phyloP scores from a whole-genome alignment of 2,113 vertebrate genomes.

The Labeo rohita region DNA sequence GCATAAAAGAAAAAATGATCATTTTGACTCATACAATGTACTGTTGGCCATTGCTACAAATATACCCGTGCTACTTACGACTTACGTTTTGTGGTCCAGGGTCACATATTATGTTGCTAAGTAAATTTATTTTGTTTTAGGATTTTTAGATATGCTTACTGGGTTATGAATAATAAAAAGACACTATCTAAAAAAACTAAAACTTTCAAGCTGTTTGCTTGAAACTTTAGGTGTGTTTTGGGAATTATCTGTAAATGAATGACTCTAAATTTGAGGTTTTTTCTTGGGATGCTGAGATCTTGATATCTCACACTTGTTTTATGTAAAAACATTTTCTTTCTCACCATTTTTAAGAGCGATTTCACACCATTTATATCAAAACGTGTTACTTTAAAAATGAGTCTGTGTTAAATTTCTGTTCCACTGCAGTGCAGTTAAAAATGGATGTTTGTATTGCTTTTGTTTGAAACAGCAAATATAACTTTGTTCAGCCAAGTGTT shows the following conservation, averaged over 20 bases:
- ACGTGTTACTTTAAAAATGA: background rate
- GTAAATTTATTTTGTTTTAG: background rate
- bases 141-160: background rate
- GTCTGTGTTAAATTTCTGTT: background rate
- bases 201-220: background rate
- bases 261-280: background rate
- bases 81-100: too few relatives aligned
- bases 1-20: too few relatives aligned
- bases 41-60: too few relatives aligned
- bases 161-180: background rate
- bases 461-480: background rate
- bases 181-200: background rate
- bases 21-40: too few relatives aligned
- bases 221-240: background rate
- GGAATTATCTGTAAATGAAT: background rate
- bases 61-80: too few relatives aligned
- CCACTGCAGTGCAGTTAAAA: background rate
- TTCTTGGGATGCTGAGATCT: background rate
- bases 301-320: background rate
- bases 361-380: background rate
- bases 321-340: background rate
- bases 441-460: background rate
- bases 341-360: background rate
- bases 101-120: background rate
- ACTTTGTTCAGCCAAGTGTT: constrained; percentile 7